Evolutionary conservation across 2,888 invertebrate genomes (phyloP).

Genomic region (Bugulina stolonifera): DNA sequence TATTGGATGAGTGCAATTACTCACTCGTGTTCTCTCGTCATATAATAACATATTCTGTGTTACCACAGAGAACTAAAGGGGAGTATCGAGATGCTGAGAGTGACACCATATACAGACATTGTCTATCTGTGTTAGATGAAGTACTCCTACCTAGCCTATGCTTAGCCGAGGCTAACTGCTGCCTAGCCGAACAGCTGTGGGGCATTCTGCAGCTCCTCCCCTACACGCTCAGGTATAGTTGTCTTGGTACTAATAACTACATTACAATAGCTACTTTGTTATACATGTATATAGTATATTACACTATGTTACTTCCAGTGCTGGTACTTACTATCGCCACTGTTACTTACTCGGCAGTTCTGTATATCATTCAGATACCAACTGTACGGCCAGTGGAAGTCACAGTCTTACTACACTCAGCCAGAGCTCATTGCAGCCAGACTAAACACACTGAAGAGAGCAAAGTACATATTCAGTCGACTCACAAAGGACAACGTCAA

Average conservation of each 20-base stretch:
- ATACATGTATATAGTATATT: no score
- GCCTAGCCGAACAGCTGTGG: slow-evolving; percentile 94
- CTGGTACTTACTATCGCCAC: not conserved
- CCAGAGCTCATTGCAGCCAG: slow-evolving; percentile 76
- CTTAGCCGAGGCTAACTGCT: slow-evolving; percentile 87
- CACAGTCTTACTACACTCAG: slow-evolving; percentile 74
- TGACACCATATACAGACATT: slow-evolving; percentile 66
- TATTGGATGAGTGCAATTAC: no score
- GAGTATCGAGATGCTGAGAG: not conserved
- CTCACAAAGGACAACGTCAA: slow-evolving; percentile 94
- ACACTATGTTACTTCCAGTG: no score
- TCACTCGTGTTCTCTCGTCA: no score
- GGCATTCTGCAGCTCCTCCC: slow-evolving; percentile 60
- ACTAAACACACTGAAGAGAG: slow-evolving; percentile 80
- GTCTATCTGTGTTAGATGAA: slow-evolving; percentile 78
- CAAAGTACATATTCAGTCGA: slow-evolving; percentile 80
- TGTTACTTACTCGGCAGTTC: no score
- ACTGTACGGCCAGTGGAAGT: slow-evolving; percentile 93
- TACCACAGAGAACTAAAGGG: not conserved
- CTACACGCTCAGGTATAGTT: slow-evolving; percentile 51
- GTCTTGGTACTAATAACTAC: no score
- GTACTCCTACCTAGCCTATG: slow-evolving; percentile 84
- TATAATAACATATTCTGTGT: no score
- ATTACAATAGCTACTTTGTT: no score
- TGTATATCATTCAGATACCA: slow-evolving; percentile 66